These are phyloP conservation scores for Carassius carassius DNA, from an alignment of 2,113 vertebrate genomes.

Conservation along the genomic window DNA sequence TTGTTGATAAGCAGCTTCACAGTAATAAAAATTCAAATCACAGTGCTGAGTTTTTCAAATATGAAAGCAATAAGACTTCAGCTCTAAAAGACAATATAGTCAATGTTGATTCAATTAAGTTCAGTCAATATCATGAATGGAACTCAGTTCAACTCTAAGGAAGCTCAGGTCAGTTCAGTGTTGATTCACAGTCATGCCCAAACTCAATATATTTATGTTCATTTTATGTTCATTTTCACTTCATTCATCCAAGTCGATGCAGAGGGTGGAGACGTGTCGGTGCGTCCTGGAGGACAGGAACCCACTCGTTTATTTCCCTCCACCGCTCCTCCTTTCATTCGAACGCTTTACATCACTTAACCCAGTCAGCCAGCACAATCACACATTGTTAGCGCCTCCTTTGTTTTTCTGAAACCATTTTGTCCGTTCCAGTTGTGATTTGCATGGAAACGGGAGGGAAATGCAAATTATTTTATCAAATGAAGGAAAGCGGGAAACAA, in stretches of 20 bases:
- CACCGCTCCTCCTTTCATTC: conserved; percentile 30
- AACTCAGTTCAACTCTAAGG: background rate
- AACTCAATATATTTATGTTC: background rate
- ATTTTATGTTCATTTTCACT: conserved; percentile 49
- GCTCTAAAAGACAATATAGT: background rate
- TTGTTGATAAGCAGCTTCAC: background rate
- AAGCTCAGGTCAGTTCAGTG: too few relatives aligned
- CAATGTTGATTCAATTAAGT: background rate
- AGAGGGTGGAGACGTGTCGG: conserved; percentile 37
- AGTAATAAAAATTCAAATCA: background rate
- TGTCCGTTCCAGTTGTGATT: conserved; percentile 49
- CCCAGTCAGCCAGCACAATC: conserved; percentile 44
- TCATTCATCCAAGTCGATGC: conserved; percentile 41
- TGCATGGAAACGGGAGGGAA: conserved; percentile 48
- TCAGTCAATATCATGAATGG: background rate
- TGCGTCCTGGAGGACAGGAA: conserved; percentile 35
- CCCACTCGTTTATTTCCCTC: conserved; percentile 34
- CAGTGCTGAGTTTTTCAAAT: background rate
- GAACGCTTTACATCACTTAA: conserved; percentile 48
- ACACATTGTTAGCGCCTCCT: conserved; percentile 24
- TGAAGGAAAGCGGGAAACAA: background rate
- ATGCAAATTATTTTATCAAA: conserved; percentile 48
- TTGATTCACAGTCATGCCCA: background rate
- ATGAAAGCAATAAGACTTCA: background rate
- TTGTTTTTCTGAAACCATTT: conserved; percentile 49